These are phyloP conservation scores for Lymantria monacha DNA, from an alignment of 2,888 invertebrate genomes.

Conservation along the genomic window DNA sequence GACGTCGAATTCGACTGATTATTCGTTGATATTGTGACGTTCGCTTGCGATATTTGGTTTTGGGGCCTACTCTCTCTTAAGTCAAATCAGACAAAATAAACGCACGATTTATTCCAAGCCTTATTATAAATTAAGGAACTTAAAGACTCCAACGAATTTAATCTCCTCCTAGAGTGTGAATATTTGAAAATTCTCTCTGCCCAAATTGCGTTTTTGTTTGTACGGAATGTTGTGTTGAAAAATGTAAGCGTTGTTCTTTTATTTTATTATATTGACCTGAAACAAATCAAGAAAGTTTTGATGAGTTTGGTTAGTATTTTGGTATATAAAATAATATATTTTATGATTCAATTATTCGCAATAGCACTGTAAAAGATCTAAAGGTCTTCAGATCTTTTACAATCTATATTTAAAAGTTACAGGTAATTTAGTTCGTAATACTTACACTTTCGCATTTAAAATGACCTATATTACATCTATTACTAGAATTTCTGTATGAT, in stretches of 20 bases:
- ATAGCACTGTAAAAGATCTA: too few relatives aligned
- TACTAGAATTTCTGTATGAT: too few relatives aligned
- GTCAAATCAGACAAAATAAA: conserved; percentile 16
- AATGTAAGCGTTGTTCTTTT: conserved; percentile 7
- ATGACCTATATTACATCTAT: too few relatives aligned
- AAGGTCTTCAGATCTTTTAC: too few relatives aligned
- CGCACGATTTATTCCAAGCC: conserved; percentile 12
- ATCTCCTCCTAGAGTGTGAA: conserved; percentile 17
- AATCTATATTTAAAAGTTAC: too few relatives aligned
- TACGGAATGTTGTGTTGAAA: conserved; percentile 4
- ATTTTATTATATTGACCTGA: background rate
- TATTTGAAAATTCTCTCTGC: conserved; percentile 15
- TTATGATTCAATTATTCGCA: too few relatives aligned
- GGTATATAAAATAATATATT: too few relatives aligned
- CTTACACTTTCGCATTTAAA: too few relatives aligned
- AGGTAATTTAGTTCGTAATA: too few relatives aligned
- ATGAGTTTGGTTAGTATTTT: too few relatives aligned
- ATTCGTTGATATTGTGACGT: conserved; percentile 16
- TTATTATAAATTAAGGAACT: conserved; percentile 28
- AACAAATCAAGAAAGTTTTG: too few relatives aligned
- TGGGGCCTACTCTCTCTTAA: background rate
- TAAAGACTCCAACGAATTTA: conserved; percentile 16
- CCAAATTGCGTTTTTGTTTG: conserved; percentile 16
- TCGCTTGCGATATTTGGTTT: background rate
- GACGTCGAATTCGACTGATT: conserved; percentile 19